Evolutionary conservation across 2,113 vertebrate genomes (phyloP), one percentile per base, ranked within the genome.

Genomic region (Rousettus leschenaultii): DNA sequence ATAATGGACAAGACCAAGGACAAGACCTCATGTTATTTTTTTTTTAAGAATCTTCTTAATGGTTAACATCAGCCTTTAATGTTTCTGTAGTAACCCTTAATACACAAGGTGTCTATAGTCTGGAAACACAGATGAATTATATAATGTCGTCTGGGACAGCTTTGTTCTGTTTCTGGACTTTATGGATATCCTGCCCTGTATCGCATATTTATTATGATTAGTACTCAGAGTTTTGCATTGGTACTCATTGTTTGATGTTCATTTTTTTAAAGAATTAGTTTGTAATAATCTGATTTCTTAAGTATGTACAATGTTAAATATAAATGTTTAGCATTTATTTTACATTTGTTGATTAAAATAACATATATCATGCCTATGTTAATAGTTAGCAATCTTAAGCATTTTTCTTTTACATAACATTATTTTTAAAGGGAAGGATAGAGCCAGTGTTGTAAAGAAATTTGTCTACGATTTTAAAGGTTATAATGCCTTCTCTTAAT

Each of bases 271-370:
- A 55, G 5, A 89, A 80, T 9, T 45, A 53, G 70, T 43, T 91
- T 94, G 0, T 84, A 90, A 30, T 78, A 15, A 61, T 84, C 45
- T 66, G 65, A 28, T 55, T 84, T 79, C 26, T 91, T 80, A 77
- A 89, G 61, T 73, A 73, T 66, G 43, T 43, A 43, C 43, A 43
- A 43, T 43, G 21, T 79, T 88, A 91, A 84, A 73, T 16, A 38
- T 94, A 79, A 92, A 30, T 91, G 28, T 51, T 92, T 14, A 68
- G 16, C 38, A 19, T 79, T 86, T 95, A 33, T 87, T 79, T 86
- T 95, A 33, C 83, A 74, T 70, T 80, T 92, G 18, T 89, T 92
- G 24, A 84, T 82, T 95, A 74, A 18, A 55, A 79, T 93, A 95
- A 80, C 84, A 28, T 68, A 3, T 86, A 71, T 61, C 2, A 24